phyloP scores from a whole-genome alignment of 2,113 vertebrate species.

The Lycaon pictus region DNA sequence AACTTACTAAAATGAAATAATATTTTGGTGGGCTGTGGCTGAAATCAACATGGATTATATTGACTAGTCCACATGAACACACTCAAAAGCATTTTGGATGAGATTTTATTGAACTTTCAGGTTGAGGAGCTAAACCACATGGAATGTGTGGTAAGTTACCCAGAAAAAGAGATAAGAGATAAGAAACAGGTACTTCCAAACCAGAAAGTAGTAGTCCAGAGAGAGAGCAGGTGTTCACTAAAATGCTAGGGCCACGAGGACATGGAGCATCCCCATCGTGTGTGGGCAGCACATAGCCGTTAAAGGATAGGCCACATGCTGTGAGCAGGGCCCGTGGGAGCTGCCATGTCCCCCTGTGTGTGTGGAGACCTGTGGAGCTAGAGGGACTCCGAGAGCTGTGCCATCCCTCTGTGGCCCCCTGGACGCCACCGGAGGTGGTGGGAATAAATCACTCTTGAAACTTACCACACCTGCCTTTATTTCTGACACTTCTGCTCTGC shows the following conservation, averaged over 20 bases:
- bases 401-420: not conserved
- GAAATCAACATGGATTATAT: not conserved
- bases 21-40: not conserved
- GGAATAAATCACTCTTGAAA: not conserved
- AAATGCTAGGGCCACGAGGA: not conserved
- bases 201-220: not conserved
- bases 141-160: not conserved
- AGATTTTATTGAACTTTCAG: slow-evolving; percentile 11
- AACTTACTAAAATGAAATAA: slow-evolving; percentile 18
- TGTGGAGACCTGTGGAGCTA: fast-evolving
- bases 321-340: too few species aligned
- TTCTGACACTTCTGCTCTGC: not conserved
- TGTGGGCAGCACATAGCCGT: fast-evolving
- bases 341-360: not conserved
- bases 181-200: not conserved
- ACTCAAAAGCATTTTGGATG: not conserved
- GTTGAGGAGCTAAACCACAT: not conserved
- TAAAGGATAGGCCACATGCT: too few species aligned
- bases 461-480: not conserved
- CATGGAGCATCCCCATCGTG: not conserved
- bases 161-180: not conserved
- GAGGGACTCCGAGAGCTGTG: fast-evolving
- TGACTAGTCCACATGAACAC: not conserved
- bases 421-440: not conserved
- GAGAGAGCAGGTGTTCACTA: not conserved